A percentile compares a stretch with the other conserved stretches of the same genome.
phyloP scores from a whole-genome alignment of 2,888 invertebrate species.

The Megaustenia siamemsis region DNA sequence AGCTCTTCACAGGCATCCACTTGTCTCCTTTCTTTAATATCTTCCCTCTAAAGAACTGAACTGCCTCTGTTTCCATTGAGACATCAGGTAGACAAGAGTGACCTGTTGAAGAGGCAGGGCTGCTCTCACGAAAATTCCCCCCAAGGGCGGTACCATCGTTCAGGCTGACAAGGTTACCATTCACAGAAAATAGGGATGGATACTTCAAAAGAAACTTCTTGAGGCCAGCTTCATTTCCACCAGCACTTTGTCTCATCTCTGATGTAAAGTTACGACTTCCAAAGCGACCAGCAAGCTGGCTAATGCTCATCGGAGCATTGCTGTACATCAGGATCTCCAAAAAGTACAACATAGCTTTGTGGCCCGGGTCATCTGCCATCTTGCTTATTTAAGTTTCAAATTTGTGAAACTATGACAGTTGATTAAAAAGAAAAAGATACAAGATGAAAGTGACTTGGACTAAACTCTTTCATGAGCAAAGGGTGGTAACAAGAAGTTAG shows the following conservation, averaged over 20 bases:
- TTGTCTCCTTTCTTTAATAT: conserved; percentile 95
- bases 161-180: conserved; percentile 82
- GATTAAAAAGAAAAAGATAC: conserved; percentile 27
- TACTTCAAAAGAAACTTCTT: conserved; percentile 98
- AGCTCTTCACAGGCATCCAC: conserved; percentile 97
- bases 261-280: conserved; percentile 99
- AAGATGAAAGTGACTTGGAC: conserved; percentile 21
- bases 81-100: conserved; percentile 73
- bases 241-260: conserved; percentile 88
- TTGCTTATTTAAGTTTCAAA: conserved; percentile 54
- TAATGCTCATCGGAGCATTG: conserved; percentile 92
- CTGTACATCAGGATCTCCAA: conserved; percentile 98
- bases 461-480: conserved; percentile 26
- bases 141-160: conserved; percentile 78
- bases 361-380: conserved; percentile 80
- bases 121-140: conserved; percentile 76
- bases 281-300: conserved; percentile 99
- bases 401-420: conserved; percentile 32
- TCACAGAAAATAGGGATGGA: conserved; percentile 96
- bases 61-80: conserved; percentile 91
- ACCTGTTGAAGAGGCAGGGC: conserved; percentile 73
- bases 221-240: conserved; percentile 95
- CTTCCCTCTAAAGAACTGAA: conserved; percentile 97
- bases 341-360: conserved; percentile 91
- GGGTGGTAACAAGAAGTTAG: conserved; percentile 44